Evolutionary conservation across 2,797 vertebrate genomes (phyloP).

Genomic region (Macropus fuliginosus): DNA sequence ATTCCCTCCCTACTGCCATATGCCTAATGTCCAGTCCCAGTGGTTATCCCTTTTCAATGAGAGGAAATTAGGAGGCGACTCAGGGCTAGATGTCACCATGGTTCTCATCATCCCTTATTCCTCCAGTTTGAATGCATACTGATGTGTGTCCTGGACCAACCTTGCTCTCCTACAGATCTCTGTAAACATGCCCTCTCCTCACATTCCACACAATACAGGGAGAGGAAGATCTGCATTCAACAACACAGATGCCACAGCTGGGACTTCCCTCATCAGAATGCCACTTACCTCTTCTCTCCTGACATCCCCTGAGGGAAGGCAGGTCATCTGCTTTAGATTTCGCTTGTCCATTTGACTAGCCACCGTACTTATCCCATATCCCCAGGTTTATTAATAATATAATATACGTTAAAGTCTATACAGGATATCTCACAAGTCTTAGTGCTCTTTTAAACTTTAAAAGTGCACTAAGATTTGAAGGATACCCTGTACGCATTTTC

Average conservation of each 20-base stretch:
- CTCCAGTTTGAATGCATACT: background rate
- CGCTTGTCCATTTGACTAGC: background rate
- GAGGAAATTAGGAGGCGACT: background rate
- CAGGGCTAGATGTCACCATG: background rate
- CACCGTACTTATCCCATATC: background rate
- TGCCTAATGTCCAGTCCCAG: background rate
- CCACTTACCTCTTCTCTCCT: background rate
- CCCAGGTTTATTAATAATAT: background rate
- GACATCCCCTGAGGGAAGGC: background rate
- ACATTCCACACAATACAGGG: background rate
- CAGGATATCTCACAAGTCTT: background rate
- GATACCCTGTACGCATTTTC: background rate
- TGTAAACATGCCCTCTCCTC: background rate
- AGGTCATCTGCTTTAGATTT: background rate
- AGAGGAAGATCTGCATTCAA: background rate
- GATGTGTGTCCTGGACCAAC: background rate
- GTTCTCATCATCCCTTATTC: background rate
- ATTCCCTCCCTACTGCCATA: background rate
- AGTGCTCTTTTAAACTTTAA: background rate
- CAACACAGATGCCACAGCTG: background rate
- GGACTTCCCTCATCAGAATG: background rate
- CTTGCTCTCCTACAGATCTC: background rate
- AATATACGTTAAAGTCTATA: background rate
- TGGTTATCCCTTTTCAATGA: background rate
- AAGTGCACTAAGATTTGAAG: background rate